These are phyloP conservation scores for Harmothoe impar DNA, from an alignment of 2,888 invertebrate genomes.

Conservation along the genomic window DNA sequence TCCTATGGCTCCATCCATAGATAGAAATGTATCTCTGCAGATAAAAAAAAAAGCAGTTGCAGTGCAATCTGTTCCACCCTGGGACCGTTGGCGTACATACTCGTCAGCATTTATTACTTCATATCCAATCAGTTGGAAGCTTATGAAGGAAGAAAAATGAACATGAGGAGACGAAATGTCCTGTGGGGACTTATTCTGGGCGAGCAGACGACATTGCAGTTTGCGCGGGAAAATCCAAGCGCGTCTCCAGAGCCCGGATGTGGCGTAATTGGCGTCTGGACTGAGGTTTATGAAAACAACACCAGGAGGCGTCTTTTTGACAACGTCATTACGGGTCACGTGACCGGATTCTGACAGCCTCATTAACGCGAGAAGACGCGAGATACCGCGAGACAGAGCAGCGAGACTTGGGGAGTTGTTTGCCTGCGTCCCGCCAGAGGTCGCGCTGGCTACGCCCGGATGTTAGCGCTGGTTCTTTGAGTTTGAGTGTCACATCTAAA, in stretches of 20 bases:
- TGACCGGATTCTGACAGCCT: constrained; percentile 40
- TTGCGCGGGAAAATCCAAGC: constrained; percentile 11
- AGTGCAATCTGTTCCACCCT: too few relatives aligned
- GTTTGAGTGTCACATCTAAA: not conserved
- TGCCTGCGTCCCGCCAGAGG: constrained; percentile 17
- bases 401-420: constrained; percentile 2
- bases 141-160: too few relatives aligned
- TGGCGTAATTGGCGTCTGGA: constrained; percentile 35
- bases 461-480: not conserved
- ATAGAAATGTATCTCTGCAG: too few relatives aligned
- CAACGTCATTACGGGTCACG: constrained; percentile 55
- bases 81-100: too few relatives aligned
- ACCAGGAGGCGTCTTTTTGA: constrained; percentile 40
- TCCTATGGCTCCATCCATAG: too few relatives aligned
- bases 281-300: constrained; percentile 48
- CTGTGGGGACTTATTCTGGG: not conserved
- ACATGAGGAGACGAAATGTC: too few relatives aligned
- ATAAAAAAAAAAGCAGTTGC: too few relatives aligned
- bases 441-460: not conserved
- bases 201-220: constrained; percentile 36
- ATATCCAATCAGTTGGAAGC: too few relatives aligned
- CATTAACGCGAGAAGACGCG: constrained; percentile 51
- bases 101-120: too few relatives aligned
- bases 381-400: constrained; percentile 16
- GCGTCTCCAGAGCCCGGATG: constrained; percentile 26